Percentiles rank a stretch among this genome's conserved stretches.
These are phyloP conservation scores for Corythornis cristatus DNA, from an alignment of 2,113 vertebrate species.

Conservation along the genomic window DNA sequence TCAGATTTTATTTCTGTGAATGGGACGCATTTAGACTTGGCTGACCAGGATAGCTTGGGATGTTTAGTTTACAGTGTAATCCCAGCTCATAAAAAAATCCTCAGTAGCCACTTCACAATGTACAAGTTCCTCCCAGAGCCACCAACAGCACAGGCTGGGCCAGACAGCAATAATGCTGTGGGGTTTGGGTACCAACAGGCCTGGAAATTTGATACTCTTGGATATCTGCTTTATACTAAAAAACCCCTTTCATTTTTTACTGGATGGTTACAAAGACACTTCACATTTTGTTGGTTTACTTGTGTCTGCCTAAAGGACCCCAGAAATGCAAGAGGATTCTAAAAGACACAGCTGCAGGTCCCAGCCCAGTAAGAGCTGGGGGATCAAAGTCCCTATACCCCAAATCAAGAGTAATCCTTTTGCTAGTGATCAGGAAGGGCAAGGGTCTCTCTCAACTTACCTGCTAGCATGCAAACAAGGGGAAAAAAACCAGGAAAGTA, in stretches of 20 bases:
- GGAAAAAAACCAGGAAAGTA: neutral
- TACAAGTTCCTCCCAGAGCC: neutral
- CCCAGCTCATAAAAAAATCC: neutral
- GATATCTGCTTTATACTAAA: neutral
- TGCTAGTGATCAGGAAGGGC: neutral
- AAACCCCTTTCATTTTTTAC: neutral
- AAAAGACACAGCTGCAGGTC: neutral
- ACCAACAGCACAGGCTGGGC: neutral
- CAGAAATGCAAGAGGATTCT: neutral
- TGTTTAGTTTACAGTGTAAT: neutral
- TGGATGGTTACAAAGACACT: neutral
- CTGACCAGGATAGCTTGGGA: neutral
- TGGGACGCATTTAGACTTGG: neutral
- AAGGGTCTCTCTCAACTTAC: neutral
- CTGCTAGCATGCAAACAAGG: neutral
- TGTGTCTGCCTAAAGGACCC: neutral
- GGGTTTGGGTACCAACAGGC: neutral
- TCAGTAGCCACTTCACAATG: neutral
- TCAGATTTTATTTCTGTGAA: neutral
- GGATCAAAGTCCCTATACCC: neutral
- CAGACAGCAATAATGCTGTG: neutral
- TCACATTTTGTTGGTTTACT: neutral
- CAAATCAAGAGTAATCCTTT: neutral
- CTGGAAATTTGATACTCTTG: neutral
- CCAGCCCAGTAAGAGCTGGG: neutral